phyloP scores from a whole-genome alignment of 1,140 invertebrate species.

The Anoplophora glabripennis region DNA sequence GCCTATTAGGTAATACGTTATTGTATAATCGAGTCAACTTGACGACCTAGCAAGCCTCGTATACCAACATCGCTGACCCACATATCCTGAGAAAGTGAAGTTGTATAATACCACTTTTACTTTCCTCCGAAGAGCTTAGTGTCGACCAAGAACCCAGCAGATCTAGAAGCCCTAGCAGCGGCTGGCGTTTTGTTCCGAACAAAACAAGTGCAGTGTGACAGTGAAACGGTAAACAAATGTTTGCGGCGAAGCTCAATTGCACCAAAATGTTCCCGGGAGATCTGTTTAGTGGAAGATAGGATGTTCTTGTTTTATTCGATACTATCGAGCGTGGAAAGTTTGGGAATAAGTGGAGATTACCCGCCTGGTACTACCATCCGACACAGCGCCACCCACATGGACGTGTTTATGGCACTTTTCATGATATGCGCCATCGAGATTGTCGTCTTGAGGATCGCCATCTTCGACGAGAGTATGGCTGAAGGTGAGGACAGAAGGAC shows the following conservation, averaged over 20 bases:
- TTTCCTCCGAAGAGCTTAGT: background rate
- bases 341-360: slow-evolving; percentile 28
- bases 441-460: slow-evolving; percentile 43
- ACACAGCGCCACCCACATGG: slow-evolving; percentile 35
- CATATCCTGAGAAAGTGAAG: too few species aligned
- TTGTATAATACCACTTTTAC: slow-evolving; percentile 1
- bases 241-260: background rate
- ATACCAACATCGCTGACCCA: too few species aligned
- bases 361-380: slow-evolving; percentile 24
- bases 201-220: background rate
- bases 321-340: slow-evolving; percentile 21
- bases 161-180: too few species aligned
- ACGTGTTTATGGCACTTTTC: slow-evolving; percentile 46
- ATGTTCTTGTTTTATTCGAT: slow-evolving; percentile 21
- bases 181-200: too few species aligned
- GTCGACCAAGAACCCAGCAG: background rate
- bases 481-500: slow-evolving; percentile 13
- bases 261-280: background rate
- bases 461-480: slow-evolving; percentile 34
- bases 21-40: background rate
- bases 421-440: slow-evolving; percentile 46
- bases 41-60: too few species aligned
- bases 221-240: background rate
- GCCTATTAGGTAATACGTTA: background rate
- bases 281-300: background rate